These are phyloP conservation scores for Cyrtodaria siliqua DNA, from an alignment of 2,888 invertebrate species.

Conservation along the genomic window DNA sequence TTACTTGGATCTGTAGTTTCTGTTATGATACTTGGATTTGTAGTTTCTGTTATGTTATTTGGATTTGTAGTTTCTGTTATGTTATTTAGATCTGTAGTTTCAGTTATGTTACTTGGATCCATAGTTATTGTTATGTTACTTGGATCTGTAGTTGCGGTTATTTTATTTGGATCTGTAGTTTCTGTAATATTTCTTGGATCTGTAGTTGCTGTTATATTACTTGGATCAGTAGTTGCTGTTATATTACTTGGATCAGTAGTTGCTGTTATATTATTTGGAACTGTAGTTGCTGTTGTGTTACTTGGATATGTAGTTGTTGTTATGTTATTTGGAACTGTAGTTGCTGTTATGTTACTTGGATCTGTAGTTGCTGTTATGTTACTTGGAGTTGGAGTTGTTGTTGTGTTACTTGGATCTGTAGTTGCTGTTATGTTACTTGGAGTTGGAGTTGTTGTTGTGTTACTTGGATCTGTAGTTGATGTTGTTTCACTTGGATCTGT, in stretches of 20 bases:
- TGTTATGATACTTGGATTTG: background rate
- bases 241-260: constrained; percentile 2
- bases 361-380: background rate
- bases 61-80: background rate
- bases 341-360: background rate
- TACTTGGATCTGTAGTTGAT: background rate
- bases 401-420: background rate
- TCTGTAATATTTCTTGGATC: background rate
- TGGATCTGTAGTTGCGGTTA: background rate
- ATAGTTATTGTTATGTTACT: constrained; percentile 6
- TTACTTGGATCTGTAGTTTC: background rate
- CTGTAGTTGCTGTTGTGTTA: background rate
- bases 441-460: constrained; percentile 5
- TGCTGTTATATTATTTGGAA: constrained; percentile 1
- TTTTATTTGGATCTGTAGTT: background rate
- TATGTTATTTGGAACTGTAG: background rate
- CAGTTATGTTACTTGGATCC: background rate
- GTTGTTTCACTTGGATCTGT: constrained; percentile 1
- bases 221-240: background rate
- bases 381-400: background rate
- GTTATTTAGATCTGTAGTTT: background rate
- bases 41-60: background rate
- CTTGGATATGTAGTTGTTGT: background rate
- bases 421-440: background rate
- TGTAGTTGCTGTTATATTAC: background rate